A percentile compares a stretch with the other conserved stretches of the same genome.
Conservation (phyloP, 2,888 invertebrate genomes). For the Hirtodrosophila duncani region DNA sequence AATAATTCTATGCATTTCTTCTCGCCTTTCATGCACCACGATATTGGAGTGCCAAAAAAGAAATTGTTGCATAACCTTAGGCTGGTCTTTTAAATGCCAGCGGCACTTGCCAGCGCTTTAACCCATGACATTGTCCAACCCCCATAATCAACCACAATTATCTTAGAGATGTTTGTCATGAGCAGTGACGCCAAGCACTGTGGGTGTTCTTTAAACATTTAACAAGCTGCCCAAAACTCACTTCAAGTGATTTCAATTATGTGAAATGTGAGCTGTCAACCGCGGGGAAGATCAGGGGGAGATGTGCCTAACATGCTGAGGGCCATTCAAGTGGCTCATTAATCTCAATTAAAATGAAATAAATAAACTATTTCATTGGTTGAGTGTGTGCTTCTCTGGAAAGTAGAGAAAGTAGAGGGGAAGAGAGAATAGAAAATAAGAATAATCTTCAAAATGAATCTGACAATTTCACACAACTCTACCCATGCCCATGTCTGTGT, state of each 20-base stretch:
- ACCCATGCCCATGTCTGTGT: too few species aligned
- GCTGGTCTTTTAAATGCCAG: slow-evolving; percentile 14
- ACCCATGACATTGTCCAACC: background rate
- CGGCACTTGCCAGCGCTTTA: slow-evolving; percentile 1
- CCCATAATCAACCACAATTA: slow-evolving; percentile 12
- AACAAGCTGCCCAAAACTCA: slow-evolving; percentile 31
- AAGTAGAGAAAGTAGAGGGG: background rate
- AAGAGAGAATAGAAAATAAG: background rate
- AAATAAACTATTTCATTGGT: slow-evolving; percentile 35
- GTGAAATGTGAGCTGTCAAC: slow-evolving; percentile 33
- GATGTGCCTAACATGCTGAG: background rate
- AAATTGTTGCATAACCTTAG: slow-evolving; percentile 48
- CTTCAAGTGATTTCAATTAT: slow-evolving; percentile 58
- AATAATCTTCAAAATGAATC: slow-evolving; percentile 1
- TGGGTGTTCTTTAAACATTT: slow-evolving; percentile 30
- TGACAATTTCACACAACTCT: slow-evolving; percentile 12
- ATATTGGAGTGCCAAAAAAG: too few species aligned
- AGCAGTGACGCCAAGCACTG: too few species aligned
- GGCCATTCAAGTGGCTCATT: slow-evolving; percentile 51
- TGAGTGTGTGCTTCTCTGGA: background rate
- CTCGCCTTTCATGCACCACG: too few species aligned
- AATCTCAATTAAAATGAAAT: slow-evolving; percentile 56
- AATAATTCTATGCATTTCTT: background rate
- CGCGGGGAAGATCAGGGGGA: slow-evolving; percentile 4
- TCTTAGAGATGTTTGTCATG: slow-evolving; percentile 1